These are phyloP conservation scores for Tipula vernalis DNA, from an alignment of 2,888 invertebrate genomes.

Conservation along the genomic window DNA sequence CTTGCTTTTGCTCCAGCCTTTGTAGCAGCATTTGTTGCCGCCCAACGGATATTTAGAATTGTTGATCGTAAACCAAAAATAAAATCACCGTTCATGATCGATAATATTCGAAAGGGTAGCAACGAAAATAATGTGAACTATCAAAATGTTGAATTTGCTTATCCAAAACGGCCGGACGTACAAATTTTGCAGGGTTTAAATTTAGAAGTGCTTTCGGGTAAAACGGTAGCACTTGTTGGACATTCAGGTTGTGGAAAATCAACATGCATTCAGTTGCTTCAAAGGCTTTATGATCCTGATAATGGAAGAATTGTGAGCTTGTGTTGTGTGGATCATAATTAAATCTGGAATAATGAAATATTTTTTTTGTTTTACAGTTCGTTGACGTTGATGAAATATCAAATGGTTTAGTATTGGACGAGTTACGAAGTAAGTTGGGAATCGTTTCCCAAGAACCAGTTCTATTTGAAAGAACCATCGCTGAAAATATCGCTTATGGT, in stretches of 20 bases:
- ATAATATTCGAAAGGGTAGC: constrained; percentile 14
- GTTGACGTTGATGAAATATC: constrained; percentile 44
- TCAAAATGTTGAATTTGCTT: constrained; percentile 59
- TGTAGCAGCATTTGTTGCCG: constrained; percentile 57
- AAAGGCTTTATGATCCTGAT: constrained; percentile 66
- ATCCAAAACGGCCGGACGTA: constrained; percentile 66
- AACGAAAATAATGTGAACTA: constrained; percentile 43
- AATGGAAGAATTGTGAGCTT: constrained; percentile 45
- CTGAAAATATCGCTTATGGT: constrained; percentile 80
- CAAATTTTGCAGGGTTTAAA: constrained; percentile 60
- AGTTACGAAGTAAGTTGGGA: constrained; percentile 60
- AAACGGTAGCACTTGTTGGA: constrained; percentile 61
- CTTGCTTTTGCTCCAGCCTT: constrained; percentile 67
- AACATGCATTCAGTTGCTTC: constrained; percentile 65
- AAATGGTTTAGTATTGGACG: constrained; percentile 47
- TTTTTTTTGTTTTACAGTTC: constrained; percentile 21
- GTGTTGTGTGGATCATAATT: background rate
- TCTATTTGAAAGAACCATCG: constrained; percentile 68
- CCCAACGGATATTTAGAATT: constrained; percentile 52
- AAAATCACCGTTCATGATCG: constrained; percentile 33
- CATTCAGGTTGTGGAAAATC: constrained; percentile 73
- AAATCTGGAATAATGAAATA: background rate
- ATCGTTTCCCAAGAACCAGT: constrained; percentile 79
- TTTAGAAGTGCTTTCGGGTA: constrained; percentile 51
- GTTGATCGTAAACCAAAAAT: constrained; percentile 47